Evolutionary conservation across 2,888 invertebrate genomes (phyloP), one percentile per base, ranked within the genome.

Genomic region (Drosophila kambysellisi): DNA sequence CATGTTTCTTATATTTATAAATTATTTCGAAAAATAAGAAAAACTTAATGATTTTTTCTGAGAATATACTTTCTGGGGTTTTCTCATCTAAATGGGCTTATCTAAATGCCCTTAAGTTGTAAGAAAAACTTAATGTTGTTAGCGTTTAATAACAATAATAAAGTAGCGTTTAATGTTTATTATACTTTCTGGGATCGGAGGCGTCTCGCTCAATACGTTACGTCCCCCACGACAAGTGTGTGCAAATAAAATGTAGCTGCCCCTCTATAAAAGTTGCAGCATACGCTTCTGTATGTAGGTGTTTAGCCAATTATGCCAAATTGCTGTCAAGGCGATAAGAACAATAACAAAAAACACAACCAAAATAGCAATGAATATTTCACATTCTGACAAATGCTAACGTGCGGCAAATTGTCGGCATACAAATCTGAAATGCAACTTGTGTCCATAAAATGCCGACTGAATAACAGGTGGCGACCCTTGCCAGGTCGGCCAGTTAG

Each of bases 281-380:
- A 1, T 25, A 25, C 46, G 46, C 46, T 46, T 8, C 46, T 46
- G 46, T 8, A 4, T 20, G 46, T 61, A 50, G 64, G 76, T 68
- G 62, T 63, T 48, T 69, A 56, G 75, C 66, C 83, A 83, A 86
- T 86, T 82, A 74, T 62, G 74, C 62, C 74, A 76, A 81, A 81
- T 78, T 78, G 87, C 78, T 81, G 78, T 68, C 81, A 83, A 87
- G 82, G 81, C 84, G 65, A 59, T 86, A 76, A 66, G 60, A 76
- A 54, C 32, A 57, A 48, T 43, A 43, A 20, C 43, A 20, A n/a
- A 9, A 12, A 43, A 20, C 5, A 43, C 11, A 11, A 43, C 11
- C 11, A 43, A 20, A 43, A 11, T 1, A 20, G 20, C 43, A 43
- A 11, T 11, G 20, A 20, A 43, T 20, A 43, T 11, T 43, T 11